Conservation (phyloP, 2,888 invertebrate genomes). For the Drosophila borealis region DNA sequence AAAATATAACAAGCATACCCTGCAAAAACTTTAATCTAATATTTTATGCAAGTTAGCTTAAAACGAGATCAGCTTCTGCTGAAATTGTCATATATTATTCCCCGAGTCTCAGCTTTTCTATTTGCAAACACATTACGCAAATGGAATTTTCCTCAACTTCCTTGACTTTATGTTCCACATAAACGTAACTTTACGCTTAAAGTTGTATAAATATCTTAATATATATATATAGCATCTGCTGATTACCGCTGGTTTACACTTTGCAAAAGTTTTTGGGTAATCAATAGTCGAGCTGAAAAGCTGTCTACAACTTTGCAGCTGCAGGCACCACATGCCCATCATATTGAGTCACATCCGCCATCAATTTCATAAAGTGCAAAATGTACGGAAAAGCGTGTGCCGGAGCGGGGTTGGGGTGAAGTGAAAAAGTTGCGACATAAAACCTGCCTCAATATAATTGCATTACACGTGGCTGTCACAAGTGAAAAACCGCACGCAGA, state of each 20-base stretch:
- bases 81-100: no score
- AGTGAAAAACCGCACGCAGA: constrained; percentile 49
- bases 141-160: not conserved
- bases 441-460: constrained; percentile 76
- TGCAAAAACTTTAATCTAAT: no score
- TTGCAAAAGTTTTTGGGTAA: constrained; percentile 28
- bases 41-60: no score
- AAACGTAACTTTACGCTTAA: not conserved
- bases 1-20: no score
- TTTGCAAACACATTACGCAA: no score
- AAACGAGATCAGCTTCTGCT: no score
- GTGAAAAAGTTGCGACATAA: constrained; percentile 62
- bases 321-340: constrained; percentile 26
- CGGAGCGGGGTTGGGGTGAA: constrained; percentile 9
- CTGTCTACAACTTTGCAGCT: constrained; percentile 27
- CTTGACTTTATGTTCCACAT: constrained; percentile 16
- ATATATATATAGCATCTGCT: constrained; percentile 14
- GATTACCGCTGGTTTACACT: constrained; percentile 12
- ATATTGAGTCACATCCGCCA: constrained; percentile 22
- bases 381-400: not conserved
- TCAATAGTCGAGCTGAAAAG: constrained; percentile 39
- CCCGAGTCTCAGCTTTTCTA: no score
- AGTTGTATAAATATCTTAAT: not conserved
- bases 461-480: constrained; percentile 75
- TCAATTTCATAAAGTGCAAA: constrained; percentile 58